Conservation (phyloP, 2,888 invertebrate genomes). For the Abrostola tripartita region DNA sequence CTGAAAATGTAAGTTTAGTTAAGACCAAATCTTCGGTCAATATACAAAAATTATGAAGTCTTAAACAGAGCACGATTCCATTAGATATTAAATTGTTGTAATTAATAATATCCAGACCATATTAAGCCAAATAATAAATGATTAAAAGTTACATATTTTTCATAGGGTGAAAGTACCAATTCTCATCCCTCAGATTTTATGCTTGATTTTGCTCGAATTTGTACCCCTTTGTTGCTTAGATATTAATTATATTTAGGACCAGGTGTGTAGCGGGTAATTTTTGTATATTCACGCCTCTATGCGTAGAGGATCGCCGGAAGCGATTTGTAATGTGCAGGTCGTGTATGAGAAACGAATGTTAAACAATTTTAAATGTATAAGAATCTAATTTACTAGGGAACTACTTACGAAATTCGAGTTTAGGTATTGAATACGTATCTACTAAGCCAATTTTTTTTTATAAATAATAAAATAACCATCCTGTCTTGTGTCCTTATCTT, state of each 20-base stretch:
- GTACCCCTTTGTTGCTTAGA: constrained; percentile 45
- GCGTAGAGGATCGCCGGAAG: constrained; percentile 48
- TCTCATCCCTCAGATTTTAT: constrained; percentile 60
- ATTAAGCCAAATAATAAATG: constrained; percentile 18
- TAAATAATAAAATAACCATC: too few relatives aligned
- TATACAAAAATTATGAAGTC: too few relatives aligned
- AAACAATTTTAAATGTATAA: constrained; percentile 5
- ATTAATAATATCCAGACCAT: constrained; percentile 6
- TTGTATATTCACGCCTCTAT: constrained; percentile 65
- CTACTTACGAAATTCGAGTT: too few relatives aligned
- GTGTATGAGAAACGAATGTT: neutral
- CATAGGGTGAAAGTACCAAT: constrained; percentile 21
- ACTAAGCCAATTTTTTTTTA: too few relatives aligned
- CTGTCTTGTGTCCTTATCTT: too few relatives aligned
- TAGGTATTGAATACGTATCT: too few relatives aligned
- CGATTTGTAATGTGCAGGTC: constrained; percentile 41
- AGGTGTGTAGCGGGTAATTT: constrained; percentile 48
- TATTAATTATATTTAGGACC: constrained; percentile 65
- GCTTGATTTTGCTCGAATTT: constrained; percentile 70
- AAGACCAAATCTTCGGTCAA: too few relatives aligned
- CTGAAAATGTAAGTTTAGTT: too few relatives aligned
- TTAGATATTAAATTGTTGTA: too few relatives aligned
- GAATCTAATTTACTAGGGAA: neutral
- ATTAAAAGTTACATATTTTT: constrained; percentile 16
- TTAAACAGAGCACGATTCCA: too few relatives aligned